A percentile compares a stretch with the other conserved stretches of the same genome.
These are phyloP conservation scores for Craterocephalus amniculus DNA, from an alignment of 2,797 vertebrate species.

Conservation along the genomic window DNA sequence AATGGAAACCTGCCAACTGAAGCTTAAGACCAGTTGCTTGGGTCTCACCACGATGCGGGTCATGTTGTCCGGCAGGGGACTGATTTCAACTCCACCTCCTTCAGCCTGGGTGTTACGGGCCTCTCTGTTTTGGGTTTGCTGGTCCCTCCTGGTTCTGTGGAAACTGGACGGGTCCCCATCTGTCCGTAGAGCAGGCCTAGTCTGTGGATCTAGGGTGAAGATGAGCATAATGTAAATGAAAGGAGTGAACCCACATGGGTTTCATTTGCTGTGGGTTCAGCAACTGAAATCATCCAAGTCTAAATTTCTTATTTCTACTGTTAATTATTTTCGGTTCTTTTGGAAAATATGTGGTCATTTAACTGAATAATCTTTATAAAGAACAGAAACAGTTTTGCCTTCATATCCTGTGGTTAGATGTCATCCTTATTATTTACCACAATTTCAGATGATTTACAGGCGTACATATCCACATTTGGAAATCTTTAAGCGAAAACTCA, in stretches of 20 bases:
- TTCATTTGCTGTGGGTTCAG: conserved; percentile 1
- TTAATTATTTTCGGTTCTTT: neutral
- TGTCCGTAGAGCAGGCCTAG: conserved; percentile 41
- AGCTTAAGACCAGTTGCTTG: neutral
- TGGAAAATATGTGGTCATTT: neutral
- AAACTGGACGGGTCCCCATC: conserved; percentile 50
- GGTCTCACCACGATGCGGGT: conserved; percentile 88
- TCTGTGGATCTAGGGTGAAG: conserved; percentile 62
- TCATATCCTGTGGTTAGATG: conserved; percentile 33
- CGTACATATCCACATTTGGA: conserved; percentile 20
- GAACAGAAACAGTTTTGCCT: neutral
- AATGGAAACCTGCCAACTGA: neutral
- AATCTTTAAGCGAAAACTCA: conserved; percentile 11
- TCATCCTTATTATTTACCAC: conserved; percentile 42
- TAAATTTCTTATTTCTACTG: neutral
- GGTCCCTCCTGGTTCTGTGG: conserved; percentile 67
- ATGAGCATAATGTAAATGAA: conserved; percentile 27
- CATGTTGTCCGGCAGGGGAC: conserved; percentile 84
- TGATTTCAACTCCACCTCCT: conserved; percentile 83
- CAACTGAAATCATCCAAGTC: neutral
- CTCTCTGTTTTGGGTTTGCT: conserved; percentile 71
- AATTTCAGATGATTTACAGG: conserved; percentile 44
- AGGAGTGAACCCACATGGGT: conserved; percentile 1
- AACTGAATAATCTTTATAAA: neutral
- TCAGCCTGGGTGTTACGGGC: conserved; percentile 75